Percentiles rank a stretch among this genome's conserved stretches.
Conservation (phyloP, 2,888 invertebrate genomes). For the Malthinus flaveolus region DNA sequence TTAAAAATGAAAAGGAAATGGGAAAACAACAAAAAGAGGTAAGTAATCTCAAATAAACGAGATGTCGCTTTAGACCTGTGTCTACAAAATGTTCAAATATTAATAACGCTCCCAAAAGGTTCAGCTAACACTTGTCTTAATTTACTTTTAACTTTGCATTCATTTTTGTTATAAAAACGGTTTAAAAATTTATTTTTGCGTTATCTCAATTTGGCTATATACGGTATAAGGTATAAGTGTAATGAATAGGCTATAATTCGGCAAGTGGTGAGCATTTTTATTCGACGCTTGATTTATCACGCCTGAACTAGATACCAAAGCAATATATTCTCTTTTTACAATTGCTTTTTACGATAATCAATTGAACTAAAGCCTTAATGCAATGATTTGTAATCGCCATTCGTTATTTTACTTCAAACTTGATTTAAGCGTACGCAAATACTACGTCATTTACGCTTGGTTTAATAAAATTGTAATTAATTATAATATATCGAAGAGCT, state of each 20-base stretch:
- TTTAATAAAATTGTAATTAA: too few species aligned
- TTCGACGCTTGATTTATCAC: conserved; percentile 46
- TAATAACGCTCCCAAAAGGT: conserved; percentile 1
- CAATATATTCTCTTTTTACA: conserved; percentile 47
- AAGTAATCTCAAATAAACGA: conserved; percentile 7
- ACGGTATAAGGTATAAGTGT: conserved; percentile 34
- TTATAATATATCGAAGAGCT: too few species aligned
- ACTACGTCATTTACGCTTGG: not conserved
- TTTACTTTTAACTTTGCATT: not conserved
- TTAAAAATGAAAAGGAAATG: not conserved
- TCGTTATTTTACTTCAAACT: not conserved
- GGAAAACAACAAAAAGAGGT: conserved; percentile 1
- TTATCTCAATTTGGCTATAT: conserved; percentile 34
- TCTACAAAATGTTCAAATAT: conserved; percentile 9
- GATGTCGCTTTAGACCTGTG: conserved; percentile 8
- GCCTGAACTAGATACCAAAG: conserved; percentile 46
- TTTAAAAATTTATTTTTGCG: conserved; percentile 7
- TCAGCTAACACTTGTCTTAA: conserved; percentile 10
- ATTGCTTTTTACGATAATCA: conserved; percentile 45
- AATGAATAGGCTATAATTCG: conserved; percentile 47
- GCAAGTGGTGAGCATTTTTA: conserved; percentile 49
- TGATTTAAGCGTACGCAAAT: conserved; percentile 2
- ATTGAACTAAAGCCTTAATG: conserved; percentile 40
- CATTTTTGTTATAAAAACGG: not conserved
- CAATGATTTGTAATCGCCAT: conserved; percentile 39